phyloP scores from a whole-genome alignment of 2,113 vertebrate species.

The Emydocephalus ijimae region DNA sequence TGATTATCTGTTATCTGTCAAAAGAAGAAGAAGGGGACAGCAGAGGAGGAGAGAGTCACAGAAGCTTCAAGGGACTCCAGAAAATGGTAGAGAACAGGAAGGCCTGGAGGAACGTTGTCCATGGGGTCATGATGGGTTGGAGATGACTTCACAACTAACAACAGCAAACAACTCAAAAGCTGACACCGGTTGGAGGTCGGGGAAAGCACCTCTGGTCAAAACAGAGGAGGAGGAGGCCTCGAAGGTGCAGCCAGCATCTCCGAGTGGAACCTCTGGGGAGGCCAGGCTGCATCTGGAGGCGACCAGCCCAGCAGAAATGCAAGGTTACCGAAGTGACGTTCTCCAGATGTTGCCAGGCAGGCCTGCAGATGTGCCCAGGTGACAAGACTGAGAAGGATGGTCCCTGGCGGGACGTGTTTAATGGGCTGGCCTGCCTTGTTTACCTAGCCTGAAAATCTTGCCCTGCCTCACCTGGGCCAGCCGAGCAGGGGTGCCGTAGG shows the following conservation, averaged over 20 bases:
- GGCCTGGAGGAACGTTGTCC: too few relatives aligned
- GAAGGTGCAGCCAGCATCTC: too few relatives aligned
- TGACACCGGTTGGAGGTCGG: neutral
- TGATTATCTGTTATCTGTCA: too few relatives aligned
- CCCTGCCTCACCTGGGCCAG: neutral
- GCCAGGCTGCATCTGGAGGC: neutral
- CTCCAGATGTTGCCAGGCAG: slow-evolving; percentile 38
- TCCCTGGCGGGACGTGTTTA: slow-evolving; percentile 35
- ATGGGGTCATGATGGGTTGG: too few relatives aligned
- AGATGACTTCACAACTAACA: too few relatives aligned
- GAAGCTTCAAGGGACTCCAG: too few relatives aligned
- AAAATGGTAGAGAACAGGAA: too few relatives aligned
- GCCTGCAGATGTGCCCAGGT: slow-evolving; percentile 56
- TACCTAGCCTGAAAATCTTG: neutral
- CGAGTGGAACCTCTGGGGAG: neutral
- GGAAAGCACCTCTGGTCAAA: neutral
- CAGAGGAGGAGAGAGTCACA: too few relatives aligned
- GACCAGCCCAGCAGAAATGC: neutral
- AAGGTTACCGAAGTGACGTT: slow-evolving; percentile 36
- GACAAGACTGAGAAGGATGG: slow-evolving; percentile 32
- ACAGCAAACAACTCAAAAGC: neutral
- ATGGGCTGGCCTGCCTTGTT: neutral
- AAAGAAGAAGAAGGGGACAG: too few relatives aligned
- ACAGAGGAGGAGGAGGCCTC: neutral
- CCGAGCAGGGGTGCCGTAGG: neutral